Conservation (phyloP, 1,140 invertebrate genomes). For the Battus philenor region DNA sequence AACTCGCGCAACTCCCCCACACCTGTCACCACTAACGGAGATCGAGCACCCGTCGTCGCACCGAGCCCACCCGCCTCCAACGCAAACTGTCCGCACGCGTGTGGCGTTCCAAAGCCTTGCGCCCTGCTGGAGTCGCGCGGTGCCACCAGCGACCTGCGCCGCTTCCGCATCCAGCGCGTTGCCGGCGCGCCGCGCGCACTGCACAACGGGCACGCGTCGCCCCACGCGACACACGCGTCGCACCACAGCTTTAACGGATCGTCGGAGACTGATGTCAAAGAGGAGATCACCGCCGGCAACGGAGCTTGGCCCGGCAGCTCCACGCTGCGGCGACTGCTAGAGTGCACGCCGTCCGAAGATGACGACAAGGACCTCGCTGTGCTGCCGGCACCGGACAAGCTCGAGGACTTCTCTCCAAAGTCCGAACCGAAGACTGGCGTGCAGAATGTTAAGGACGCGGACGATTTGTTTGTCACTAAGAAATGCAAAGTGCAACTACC, state of each 20-base stretch:
- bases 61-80: background rate
- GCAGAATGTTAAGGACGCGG: constrained; percentile 9
- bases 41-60: background rate
- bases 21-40: constrained; percentile 18
- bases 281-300: background rate
- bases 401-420: constrained; percentile 21
- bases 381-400: constrained; percentile 25
- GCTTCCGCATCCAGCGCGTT: constrained; percentile 22
- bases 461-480: constrained; percentile 1
- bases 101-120: background rate
- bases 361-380: constrained; percentile 18
- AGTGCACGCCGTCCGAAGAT: constrained; percentile 20
- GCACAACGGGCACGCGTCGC: constrained; percentile 29
- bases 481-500: background rate
- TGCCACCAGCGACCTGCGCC: constrained; percentile 20
- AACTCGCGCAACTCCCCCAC: constrained; percentile 20
- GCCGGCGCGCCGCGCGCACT: constrained; percentile 16
- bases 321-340: constrained; percentile 20
- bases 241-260: too few species aligned
- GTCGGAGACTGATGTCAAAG: background rate
- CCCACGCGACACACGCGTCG: constrained; percentile 23
- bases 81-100: background rate
- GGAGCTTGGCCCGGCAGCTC: too few species aligned
- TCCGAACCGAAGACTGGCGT: too few species aligned
- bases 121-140: background rate